Evolutionary conservation across 2,888 invertebrate species (phyloP).

Genomic region (Ophion slaviceki): DNA sequence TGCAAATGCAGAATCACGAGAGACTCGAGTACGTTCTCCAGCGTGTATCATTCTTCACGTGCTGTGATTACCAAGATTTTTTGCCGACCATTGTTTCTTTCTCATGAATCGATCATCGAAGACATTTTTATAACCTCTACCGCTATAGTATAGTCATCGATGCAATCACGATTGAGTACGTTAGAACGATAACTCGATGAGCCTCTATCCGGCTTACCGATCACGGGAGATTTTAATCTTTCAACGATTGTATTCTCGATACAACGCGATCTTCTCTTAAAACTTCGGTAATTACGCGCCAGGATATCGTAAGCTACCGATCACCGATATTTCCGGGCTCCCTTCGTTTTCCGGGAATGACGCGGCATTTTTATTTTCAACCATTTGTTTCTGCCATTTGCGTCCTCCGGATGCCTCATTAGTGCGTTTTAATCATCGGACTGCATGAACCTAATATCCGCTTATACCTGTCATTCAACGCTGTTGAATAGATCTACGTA

Average conservation of each 20-base stretch:
- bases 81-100: background rate
- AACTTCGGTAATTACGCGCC: constrained; percentile 40
- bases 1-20: background rate
- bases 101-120: constrained; percentile 42
- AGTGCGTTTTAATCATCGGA: constrained; percentile 16
- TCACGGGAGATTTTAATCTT: constrained; percentile 43
- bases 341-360: constrained; percentile 2
- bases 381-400: background rate
- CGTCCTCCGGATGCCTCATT: too few relatives aligned
- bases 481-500: constrained; percentile 17
- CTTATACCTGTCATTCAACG: background rate
- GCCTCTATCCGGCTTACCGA: background rate
- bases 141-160: constrained; percentile 13
- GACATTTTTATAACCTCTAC: constrained; percentile 20
- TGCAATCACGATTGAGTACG: constrained; percentile 3
- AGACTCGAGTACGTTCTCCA: constrained; percentile 38
- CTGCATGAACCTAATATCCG: constrained; percentile 1
- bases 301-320: constrained; percentile 21
- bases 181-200: background rate
- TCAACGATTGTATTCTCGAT: constrained; percentile 9
- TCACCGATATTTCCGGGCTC: constrained; percentile 31
- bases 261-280: constrained; percentile 7
- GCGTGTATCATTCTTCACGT: constrained; percentile 46
- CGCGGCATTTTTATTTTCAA: constrained; percentile 23
- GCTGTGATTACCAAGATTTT: constrained; percentile 36